Evolutionary conservation across 2,797 vertebrate genomes (phyloP).

Genomic region (Anguilla anguilla): DNA sequence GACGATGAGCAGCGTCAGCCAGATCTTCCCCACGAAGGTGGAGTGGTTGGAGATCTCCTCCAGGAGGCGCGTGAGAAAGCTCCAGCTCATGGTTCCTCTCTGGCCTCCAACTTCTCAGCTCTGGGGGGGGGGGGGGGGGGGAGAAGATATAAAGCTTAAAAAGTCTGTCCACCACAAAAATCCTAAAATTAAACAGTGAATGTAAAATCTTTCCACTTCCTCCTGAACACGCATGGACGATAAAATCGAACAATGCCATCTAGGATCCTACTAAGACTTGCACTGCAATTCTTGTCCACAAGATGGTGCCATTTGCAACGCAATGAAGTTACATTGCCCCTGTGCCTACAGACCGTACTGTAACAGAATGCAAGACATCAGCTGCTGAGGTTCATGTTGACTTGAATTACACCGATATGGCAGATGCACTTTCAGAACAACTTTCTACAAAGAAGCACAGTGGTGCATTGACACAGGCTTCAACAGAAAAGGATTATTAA

Average conservation of each 20-base stretch:
- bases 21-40: constrained; percentile 89
- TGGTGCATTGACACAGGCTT: too few species aligned
- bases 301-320: neutral
- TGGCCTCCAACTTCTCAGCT: constrained; percentile 49
- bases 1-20: constrained; percentile 84
- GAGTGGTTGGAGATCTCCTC: constrained; percentile 93
- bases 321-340: neutral
- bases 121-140: constrained; percentile 34
- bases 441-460: too few species aligned
- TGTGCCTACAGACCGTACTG: neutral
- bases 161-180: too few species aligned
- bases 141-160: neutral
- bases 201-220: neutral
- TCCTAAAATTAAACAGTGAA: neutral
- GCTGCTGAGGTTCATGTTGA: neutral
- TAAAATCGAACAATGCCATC: neutral
- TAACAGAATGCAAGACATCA: neutral
- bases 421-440: neutral
- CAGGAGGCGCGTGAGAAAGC: constrained; percentile 85
- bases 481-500: neutral
- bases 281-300: neutral
- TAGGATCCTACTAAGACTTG: neutral
- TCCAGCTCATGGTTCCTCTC: constrained; percentile 85
- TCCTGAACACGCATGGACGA: neutral
- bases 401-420: neutral